These are phyloP conservation scores for Bufo gargarizans DNA, from an alignment of 2,113 vertebrate species.

Conservation along the genomic window DNA sequence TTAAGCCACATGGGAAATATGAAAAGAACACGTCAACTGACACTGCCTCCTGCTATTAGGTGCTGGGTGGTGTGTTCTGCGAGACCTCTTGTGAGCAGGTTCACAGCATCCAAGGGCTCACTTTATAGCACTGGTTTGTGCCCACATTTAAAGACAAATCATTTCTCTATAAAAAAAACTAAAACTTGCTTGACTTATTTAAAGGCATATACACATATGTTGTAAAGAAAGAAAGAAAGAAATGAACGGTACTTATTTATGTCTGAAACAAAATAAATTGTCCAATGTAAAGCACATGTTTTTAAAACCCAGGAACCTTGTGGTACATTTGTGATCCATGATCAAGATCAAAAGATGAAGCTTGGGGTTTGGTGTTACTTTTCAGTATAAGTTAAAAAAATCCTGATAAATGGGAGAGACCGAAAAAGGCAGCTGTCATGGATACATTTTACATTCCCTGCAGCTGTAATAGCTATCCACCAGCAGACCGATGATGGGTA, in stretches of 20 bases:
- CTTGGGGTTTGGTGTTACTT: not conserved
- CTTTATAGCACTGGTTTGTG: conserved; percentile 8
- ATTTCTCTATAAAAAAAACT: not conserved
- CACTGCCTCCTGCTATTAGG: conserved; percentile 59
- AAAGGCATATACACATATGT: conserved; percentile 6
- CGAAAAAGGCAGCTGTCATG: no score
- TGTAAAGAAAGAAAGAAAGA: not conserved
- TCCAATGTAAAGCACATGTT: not conserved
- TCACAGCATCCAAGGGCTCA: conserved; percentile 54
- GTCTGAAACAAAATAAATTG: conserved; percentile 8
- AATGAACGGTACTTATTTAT: conserved; percentile 20
- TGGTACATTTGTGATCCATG: not conserved
- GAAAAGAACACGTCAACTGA: not conserved
- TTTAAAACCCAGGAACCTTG: not conserved
- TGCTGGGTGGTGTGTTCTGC: conserved; percentile 49
- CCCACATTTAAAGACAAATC: conserved; percentile 32
- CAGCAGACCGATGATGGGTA: not conserved
- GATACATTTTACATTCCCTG: no score
- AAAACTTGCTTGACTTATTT: not conserved
- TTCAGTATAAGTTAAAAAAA: not conserved
- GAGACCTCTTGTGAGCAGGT: conserved; percentile 68
- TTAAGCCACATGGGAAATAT: conserved; percentile 66
- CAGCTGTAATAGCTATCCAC: no score
- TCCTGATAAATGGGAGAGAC: no score
- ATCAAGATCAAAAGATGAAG: not conserved